Conservation (phyloP, 2,888 invertebrate species). For the Papilio gigon region DNA sequence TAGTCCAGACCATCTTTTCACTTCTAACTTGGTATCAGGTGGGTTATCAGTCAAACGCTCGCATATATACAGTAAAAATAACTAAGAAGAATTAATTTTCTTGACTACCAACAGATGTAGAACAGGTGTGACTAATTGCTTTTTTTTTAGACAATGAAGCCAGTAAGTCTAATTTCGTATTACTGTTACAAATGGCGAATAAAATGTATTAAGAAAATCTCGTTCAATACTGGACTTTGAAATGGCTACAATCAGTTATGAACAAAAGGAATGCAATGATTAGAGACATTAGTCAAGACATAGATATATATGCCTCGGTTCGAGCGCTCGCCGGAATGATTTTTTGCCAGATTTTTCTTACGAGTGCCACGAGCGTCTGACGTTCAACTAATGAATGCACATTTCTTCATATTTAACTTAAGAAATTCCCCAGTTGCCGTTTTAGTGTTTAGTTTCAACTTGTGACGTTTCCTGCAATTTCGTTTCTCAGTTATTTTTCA, state of each 20-base stretch:
- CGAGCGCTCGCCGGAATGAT: conserved; percentile 26
- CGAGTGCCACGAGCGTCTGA: conserved; percentile 34
- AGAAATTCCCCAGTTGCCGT: conserved; percentile 24
- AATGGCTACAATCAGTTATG: conserved; percentile 11
- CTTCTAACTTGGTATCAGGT: no score
- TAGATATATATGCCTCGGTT: conserved; percentile 27
- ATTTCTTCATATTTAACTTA: conserved; percentile 35
- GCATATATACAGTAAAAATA: no score
- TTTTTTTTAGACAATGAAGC: not conserved
- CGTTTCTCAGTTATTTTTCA: not conserved
- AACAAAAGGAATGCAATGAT: conserved; percentile 34
- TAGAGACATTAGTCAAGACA: conserved; percentile 37
- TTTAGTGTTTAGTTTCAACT: conserved; percentile 13
- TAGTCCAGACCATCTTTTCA: no score
- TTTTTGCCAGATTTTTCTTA: conserved; percentile 37
- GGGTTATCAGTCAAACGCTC: no score
- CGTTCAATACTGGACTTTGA: not conserved
- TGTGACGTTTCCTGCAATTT: conserved; percentile 2
- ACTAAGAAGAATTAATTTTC: no score
- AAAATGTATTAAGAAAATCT: not conserved
- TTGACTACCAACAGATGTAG: no score
- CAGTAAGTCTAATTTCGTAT: not conserved
- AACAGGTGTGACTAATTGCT: no score
- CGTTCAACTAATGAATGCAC: conserved; percentile 41
- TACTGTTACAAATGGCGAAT: not conserved